Evolutionary conservation across 2,113 vertebrate genomes (phyloP).

Genomic region (Zapus hudsonius): DNA sequence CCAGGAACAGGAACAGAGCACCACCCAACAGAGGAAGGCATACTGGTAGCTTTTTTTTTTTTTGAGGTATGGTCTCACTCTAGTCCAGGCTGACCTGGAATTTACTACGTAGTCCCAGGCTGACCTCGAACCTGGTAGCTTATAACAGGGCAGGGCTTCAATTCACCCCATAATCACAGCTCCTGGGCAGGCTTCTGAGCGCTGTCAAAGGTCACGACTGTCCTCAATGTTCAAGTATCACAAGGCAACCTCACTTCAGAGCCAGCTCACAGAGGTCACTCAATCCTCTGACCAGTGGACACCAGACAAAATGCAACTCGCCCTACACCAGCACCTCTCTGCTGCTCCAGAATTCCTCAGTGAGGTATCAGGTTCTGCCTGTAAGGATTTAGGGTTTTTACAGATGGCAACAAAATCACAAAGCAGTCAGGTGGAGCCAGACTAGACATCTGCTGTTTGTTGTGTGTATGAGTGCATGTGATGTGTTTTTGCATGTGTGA

Average conservation of each 20-base stretch:
- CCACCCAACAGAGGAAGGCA: neutral
- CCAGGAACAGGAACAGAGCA: fast-evolving
- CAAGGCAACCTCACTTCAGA: neutral
- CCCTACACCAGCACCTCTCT: neutral
- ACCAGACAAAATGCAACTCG: neutral
- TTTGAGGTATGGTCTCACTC: too few relatives aligned
- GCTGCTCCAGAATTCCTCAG: fast-evolving
- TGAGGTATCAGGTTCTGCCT: neutral
- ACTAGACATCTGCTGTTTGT: neutral
- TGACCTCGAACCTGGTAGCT: too few relatives aligned
- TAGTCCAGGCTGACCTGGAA: too few relatives aligned
- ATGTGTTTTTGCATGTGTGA: too few relatives aligned
- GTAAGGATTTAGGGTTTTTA: neutral
- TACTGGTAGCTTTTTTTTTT: neutral
- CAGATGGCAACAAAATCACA: neutral
- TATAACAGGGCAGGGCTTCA: too few relatives aligned
- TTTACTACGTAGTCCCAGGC: too few relatives aligned
- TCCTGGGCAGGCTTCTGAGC: neutral
- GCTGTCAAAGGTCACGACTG: neutral
- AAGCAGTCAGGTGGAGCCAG: neutral
- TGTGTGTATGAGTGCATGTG: too few relatives aligned
- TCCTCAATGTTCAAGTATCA: neutral
- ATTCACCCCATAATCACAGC: neutral
- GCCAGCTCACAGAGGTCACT: neutral
- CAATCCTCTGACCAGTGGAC: neutral